Evolutionary conservation across 2,113 vertebrate species (phyloP).

Genomic region (Limanda limanda): DNA sequence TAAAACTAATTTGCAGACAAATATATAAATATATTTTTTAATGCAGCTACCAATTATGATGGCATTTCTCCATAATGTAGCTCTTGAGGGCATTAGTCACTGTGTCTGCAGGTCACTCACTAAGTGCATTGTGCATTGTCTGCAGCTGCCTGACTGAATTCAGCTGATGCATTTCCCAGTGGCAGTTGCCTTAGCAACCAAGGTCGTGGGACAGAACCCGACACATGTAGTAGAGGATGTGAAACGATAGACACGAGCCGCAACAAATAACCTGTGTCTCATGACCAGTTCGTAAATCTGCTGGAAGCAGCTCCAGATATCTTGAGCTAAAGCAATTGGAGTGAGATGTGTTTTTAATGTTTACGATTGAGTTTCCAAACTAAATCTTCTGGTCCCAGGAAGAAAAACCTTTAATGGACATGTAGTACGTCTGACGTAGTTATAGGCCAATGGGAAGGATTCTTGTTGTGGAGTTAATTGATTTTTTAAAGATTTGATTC

Average conservation of each 20-base stretch:
- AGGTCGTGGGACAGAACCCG: not conserved
- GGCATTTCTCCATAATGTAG: not conserved
- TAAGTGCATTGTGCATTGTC: not conserved
- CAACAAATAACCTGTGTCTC: not conserved
- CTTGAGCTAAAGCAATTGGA: too few species aligned
- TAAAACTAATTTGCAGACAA: not conserved
- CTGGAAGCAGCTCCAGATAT: not conserved
- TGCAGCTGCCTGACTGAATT: not conserved
- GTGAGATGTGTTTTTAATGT: too few species aligned
- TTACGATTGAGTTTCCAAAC: not conserved
- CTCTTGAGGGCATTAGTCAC: not conserved
- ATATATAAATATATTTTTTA: too few species aligned
- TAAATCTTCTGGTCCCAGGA: not conserved
- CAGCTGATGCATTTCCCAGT: not conserved
- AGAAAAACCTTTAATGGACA: not conserved
- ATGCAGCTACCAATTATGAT: not conserved
- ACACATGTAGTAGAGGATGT: not conserved
- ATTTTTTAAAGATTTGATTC: constrained; percentile 4
- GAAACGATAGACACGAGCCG: not conserved
- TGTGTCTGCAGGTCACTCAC: not conserved
- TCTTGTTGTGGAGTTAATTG: too few species aligned
- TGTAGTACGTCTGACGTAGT: not conserved
- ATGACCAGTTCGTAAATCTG: not conserved
- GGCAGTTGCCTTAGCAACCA: constrained; percentile 1
- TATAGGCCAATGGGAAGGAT: too few species aligned